Evolutionary conservation across 2,113 vertebrate species (phyloP), one percentile per base, ranked within the genome.

Genomic region (Myotis brandtii): DNA sequence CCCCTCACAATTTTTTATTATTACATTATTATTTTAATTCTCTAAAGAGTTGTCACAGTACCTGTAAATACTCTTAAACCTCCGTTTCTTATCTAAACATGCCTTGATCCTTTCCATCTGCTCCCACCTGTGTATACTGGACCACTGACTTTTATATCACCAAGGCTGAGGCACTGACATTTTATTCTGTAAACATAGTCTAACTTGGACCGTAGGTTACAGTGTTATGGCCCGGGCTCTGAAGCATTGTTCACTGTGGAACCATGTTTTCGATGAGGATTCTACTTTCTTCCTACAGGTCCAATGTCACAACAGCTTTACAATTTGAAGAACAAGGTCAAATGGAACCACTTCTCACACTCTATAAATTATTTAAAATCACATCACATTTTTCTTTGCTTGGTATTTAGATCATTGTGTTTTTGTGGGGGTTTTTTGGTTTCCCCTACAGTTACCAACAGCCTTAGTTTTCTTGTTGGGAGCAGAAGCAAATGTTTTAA

Each of bases 381-480:
- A 16, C n/a, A 16, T 50, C 52, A 52, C n/a, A 13, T 50, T 43
- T 87, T 86, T 70, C 27, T 48, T 85, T 77, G 25, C 25, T 64
- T 56, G 59, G 11, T 82, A 76, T 46, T 89, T 64, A 76, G 9
- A 40, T 92, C 6, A 40, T 25, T 48, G 21, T 23, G 27, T 43
- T 89, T 66, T 80, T 85, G 9, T 18, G 46, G 40, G 40, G 40
- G 7, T 32, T 11, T 92, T 84, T 56, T n/a, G 1, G 32, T 48
- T 87, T 79, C 27, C 90, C 37, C 46, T 93, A 32, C 32, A 92
- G 40, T 89, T 93, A 94, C n/a, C 20, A 67, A 9, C 62, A 73
- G 10, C 64, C 34, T 82, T 87, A n/a, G n/a, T 86, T 69, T 52
- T 70, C 6, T 72, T 46, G 17, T 20, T 87, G 43, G 66, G 37